phyloP scores from a whole-genome alignment of 2,888 invertebrate genomes.

The Acheta domesticus region DNA sequence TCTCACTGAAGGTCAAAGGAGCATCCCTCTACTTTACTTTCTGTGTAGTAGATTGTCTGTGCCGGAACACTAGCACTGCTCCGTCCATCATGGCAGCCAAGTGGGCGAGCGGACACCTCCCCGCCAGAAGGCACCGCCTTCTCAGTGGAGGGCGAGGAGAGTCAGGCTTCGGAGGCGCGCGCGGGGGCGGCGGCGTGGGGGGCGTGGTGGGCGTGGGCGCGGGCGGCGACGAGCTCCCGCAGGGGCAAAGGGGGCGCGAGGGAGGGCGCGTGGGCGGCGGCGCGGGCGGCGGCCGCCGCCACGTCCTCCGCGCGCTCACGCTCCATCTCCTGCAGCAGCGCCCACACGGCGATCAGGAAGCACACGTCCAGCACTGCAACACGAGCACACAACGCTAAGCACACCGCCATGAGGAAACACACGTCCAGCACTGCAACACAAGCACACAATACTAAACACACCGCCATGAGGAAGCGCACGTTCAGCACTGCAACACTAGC shows the following conservation, averaged over 20 bases:
- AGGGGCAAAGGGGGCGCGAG: not conserved
- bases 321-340: not conserved
- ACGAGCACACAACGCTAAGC: not conserved
- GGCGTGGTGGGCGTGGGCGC: not conserved
- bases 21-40: no score
- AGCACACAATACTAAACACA: no score
- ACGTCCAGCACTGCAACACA: no score
- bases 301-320: not conserved
- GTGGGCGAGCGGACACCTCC: no score
- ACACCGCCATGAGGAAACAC: no score
- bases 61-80: no score
- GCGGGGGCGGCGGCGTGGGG: not conserved
- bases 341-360: not conserved
- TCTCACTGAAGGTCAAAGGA: no score
- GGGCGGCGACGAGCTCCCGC: not conserved
- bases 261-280: not conserved
- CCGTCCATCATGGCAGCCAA: no score
- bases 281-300: not conserved
- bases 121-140: no score
- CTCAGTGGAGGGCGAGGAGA: fast-evolving
- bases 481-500: no score
- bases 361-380: not conserved
- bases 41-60: no score
- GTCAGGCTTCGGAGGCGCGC: not conserved
- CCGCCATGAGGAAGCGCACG: no score